Percentiles rank a stretch among this genome's conserved stretches.
Conservation (phyloP, 2,797 vertebrate genomes). For the Hippoglossus hippoglossus region DNA sequence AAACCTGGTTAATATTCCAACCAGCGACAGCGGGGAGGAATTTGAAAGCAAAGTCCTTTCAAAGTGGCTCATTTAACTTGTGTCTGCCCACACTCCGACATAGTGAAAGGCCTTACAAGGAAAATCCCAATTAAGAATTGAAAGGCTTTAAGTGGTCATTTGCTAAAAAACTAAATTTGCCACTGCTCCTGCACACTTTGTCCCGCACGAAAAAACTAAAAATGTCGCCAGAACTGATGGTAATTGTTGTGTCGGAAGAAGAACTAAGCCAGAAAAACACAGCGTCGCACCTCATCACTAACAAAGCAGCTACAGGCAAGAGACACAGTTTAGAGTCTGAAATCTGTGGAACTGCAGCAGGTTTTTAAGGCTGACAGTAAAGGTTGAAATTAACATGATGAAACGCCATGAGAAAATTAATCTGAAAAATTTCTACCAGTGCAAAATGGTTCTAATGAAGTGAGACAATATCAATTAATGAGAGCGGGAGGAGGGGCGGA, state of each 20-base stretch:
- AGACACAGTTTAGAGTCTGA: background rate
- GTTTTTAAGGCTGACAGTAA: slow-evolving; percentile 66
- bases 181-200: slow-evolving; percentile 13
- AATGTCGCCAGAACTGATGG: background rate
- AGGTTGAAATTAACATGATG: slow-evolving; percentile 74
- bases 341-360: slow-evolving; percentile 30
- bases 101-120: slow-evolving; percentile 24
- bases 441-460: slow-evolving; percentile 78
- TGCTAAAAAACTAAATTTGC: slow-evolving; percentile 27
- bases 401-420: slow-evolving; percentile 69
- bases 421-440: slow-evolving; percentile 48
- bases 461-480: slow-evolving; percentile 80
- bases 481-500: slow-evolving; percentile 22
- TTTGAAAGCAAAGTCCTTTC: slow-evolving; percentile 39
- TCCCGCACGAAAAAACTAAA: slow-evolving; percentile 10
- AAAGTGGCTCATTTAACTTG: slow-evolving; percentile 52
- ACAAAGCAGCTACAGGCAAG: no score
- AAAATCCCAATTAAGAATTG: slow-evolving; percentile 44
- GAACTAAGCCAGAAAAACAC: slow-evolving; percentile 20
- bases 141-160: slow-evolving; percentile 32
- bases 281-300: slow-evolving; percentile 22
- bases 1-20: slow-evolving; percentile 53
- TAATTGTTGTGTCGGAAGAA: slow-evolving; percentile 16
- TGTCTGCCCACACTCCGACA: slow-evolving; percentile 24
- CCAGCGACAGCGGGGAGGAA: slow-evolving; percentile 34